These are phyloP conservation scores for Drosophila gunungcola DNA, from an alignment of 1,140 invertebrate genomes.

Conservation along the genomic window DNA sequence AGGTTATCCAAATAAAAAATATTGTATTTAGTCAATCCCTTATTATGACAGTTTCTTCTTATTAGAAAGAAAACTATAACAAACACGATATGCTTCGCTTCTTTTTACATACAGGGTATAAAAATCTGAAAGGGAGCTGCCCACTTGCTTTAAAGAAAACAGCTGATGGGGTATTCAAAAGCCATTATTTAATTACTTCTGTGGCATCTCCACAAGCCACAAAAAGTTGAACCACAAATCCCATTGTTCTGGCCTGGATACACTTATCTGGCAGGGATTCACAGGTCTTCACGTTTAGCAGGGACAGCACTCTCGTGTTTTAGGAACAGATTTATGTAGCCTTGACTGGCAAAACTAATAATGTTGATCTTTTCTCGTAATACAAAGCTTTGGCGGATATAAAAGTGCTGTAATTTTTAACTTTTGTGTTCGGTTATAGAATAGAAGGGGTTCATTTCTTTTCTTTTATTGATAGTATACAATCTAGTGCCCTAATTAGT, in stretches of 20 bases:
- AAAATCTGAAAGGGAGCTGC: conserved; percentile 1
- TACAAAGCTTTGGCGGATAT: conserved; percentile 5
- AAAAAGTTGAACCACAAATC: too few species aligned
- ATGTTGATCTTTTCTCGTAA: not conserved
- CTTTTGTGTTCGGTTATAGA: not conserved
- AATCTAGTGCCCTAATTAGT: not conserved
- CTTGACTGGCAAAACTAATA: not conserved
- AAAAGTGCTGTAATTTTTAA: conserved; percentile 16
- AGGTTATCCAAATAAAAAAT: too few species aligned
- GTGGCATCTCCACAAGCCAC: too few species aligned
- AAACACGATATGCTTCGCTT: too few species aligned
- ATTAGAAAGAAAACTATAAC: too few species aligned
- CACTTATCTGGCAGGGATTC: conserved; percentile 66
- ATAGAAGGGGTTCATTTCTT: not conserved
- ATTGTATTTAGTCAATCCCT: too few species aligned
- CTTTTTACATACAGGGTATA: not conserved
- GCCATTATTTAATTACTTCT: conserved; percentile 18
- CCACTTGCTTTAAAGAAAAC: conserved; percentile 12
- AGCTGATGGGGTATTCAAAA: not conserved
- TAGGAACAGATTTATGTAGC: conserved; percentile 5
- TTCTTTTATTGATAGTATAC: not conserved
- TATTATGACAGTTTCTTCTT: too few species aligned
- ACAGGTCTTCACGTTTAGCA: conserved; percentile 59
- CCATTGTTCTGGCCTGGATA: conserved; percentile 69
- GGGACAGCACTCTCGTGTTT: conserved; percentile 36